Conservation (phyloP, 2,113 vertebrate genomes). For the Eubucco bourcierii region DNA sequence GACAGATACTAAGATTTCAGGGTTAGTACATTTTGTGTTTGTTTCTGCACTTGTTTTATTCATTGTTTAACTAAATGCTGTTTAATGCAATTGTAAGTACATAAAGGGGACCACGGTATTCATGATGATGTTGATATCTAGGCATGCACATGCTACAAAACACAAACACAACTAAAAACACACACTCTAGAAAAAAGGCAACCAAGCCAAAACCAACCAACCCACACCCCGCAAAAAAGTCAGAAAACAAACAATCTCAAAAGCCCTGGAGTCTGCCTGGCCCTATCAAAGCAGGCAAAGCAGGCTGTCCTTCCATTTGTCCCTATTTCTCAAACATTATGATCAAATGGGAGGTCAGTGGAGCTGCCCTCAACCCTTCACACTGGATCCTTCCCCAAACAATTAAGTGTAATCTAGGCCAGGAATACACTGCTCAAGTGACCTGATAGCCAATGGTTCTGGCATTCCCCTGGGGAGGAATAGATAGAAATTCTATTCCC, state of each 20-base stretch:
- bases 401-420: background rate
- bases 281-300: background rate
- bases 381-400: background rate
- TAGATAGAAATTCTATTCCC: background rate
- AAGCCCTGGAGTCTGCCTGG: background rate
- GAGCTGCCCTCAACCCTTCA: background rate
- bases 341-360: background rate
- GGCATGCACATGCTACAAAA: background rate
- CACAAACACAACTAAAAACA: too few species aligned
- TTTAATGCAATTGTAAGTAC: background rate
- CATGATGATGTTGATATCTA: background rate
- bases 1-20: background rate
- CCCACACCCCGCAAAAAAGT: too few species aligned
- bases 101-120: background rate
- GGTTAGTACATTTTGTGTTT: background rate
- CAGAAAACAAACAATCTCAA: too few species aligned
- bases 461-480: background rate
- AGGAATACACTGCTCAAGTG: background rate
- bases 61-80: background rate
- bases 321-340: background rate
- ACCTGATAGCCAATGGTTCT: background rate
- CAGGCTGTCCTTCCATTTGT: background rate
- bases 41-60: background rate
- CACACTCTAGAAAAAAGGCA: too few species aligned
- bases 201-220: too few species aligned